A percentile compares a stretch with the other conserved stretches of the same genome.
phyloP scores from a whole-genome alignment of 2,797 vertebrate genomes.

The Neopelma chrysocephalum region DNA sequence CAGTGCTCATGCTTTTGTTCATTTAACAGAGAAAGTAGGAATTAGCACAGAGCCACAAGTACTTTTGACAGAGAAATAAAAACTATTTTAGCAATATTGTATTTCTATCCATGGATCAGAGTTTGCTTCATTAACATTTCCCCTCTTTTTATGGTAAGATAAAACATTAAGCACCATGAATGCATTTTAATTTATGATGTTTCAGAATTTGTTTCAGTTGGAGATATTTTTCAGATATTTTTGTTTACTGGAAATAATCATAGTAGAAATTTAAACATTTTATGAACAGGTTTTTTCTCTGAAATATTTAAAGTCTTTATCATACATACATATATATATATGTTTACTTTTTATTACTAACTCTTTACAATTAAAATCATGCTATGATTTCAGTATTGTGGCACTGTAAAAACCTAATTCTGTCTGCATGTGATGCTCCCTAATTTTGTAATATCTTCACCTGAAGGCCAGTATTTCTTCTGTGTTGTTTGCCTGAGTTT shows the following conservation, averaged over 20 bases:
- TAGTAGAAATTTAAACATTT: background rate
- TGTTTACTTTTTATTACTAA: background rate
- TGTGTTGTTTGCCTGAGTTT: background rate
- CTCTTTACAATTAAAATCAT: background rate
- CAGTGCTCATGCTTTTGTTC: background rate
- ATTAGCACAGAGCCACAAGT: background rate
- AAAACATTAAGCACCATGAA: background rate
- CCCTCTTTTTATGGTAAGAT: background rate
- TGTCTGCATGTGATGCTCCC: background rate
- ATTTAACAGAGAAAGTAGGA: slow-evolving; percentile 19
- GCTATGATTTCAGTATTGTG: background rate
- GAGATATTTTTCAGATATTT: background rate
- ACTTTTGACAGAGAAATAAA: slow-evolving; percentile 48
- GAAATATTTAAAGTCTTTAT: background rate
- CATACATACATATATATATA: background rate
- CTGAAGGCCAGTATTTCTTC: background rate
- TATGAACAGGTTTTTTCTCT: background rate
- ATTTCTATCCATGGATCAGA: background rate
- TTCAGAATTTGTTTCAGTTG: slow-evolving; percentile 56
- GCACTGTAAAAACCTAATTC: background rate
- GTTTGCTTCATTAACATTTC: slow-evolving; percentile 2
- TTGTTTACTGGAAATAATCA: slow-evolving; percentile 44
- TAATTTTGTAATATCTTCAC: background rate
- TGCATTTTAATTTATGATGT: slow-evolving; percentile 30
- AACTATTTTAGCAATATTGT: background rate